Evolutionary conservation across 2,113 vertebrate genomes (phyloP).

Genomic region (Lepisosteus oculatus): DNA sequence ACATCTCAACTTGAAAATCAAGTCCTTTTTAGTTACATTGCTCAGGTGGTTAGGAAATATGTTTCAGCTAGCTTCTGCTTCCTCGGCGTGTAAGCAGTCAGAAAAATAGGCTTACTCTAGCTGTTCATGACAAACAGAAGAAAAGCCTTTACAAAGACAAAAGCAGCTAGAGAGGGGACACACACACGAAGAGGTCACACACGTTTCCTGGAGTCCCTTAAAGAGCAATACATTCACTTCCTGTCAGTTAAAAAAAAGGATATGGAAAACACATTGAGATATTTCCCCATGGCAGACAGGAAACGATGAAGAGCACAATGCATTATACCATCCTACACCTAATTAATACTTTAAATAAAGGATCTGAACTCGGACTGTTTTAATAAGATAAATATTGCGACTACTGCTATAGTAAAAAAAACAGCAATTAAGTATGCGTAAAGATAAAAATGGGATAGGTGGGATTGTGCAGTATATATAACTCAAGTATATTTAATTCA

Average conservation of each 20-base stretch:
- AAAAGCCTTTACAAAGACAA: not conserved
- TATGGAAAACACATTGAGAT: conserved; percentile 10
- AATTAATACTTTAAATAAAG: not conserved
- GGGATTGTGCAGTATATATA: no score
- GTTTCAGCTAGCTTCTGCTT: no score
- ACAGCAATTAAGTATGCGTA: no score
- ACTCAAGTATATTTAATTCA: no score
- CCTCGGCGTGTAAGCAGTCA: no score
- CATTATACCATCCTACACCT: not conserved
- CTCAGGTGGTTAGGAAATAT: no score
- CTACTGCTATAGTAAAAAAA: no score
- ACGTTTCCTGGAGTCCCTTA: conserved; percentile 2
- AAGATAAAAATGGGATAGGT: no score
- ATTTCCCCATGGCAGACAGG: not conserved
- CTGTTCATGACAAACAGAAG: not conserved
- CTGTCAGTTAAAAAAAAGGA: not conserved
- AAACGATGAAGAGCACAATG: not conserved
- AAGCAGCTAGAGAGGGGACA: not conserved
- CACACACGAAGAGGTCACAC: not conserved
- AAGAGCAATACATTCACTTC: not conserved
- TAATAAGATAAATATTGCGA: no score
- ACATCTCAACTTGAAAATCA: no score
- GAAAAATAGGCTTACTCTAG: conserved; percentile 7
- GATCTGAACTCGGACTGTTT: no score
- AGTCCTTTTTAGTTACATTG: no score